Evolutionary conservation across 2,888 invertebrate species (phyloP).

Genomic region (Apoda limacodes): DNA sequence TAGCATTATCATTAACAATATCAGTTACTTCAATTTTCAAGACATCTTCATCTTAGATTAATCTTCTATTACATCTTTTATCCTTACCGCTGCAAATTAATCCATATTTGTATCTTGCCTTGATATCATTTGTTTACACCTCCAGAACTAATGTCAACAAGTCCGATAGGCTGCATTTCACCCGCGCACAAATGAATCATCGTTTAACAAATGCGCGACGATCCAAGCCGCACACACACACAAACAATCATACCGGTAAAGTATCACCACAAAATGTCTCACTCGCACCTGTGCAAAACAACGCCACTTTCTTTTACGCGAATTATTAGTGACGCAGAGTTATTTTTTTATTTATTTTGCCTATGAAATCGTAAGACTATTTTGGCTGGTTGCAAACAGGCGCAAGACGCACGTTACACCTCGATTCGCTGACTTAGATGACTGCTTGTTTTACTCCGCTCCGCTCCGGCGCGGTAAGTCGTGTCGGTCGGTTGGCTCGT

Average conservation of each 20-base stretch:
- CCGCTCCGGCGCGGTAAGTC: slow-evolving; percentile 57
- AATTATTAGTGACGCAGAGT: slow-evolving; percentile 30
- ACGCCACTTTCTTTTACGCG: slow-evolving; percentile 28
- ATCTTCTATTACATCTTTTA: too few relatives aligned
- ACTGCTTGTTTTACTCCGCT: slow-evolving; percentile 60
- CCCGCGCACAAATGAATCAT: slow-evolving; percentile 68
- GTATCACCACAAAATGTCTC: slow-evolving; percentile 47
- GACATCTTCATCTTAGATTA: too few relatives aligned
- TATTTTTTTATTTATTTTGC: slow-evolving; percentile 34
- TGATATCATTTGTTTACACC: slow-evolving; percentile 63
- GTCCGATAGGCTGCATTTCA: slow-evolving; percentile 67
- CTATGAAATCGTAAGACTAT: slow-evolving; percentile 32
- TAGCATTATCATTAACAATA: too few relatives aligned
- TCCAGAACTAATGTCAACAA: slow-evolving; percentile 64
- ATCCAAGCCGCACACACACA: slow-evolving; percentile 52
- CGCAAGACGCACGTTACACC: slow-evolving; percentile 46
- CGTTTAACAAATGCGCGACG: slow-evolving; percentile 68
- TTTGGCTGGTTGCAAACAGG: slow-evolving; percentile 29
- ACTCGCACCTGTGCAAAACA: slow-evolving; percentile 27
- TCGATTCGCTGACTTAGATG: slow-evolving; percentile 35
- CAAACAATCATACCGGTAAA: slow-evolving; percentile 42
- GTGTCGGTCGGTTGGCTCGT: slow-evolving; percentile 43
- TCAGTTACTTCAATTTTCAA: too few relatives aligned
- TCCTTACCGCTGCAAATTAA: too few relatives aligned
- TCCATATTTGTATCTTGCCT: slow-evolving; percentile 42